Evolutionary conservation across 2,113 vertebrate genomes (phyloP).

Genomic region (Carassius auratus): DNA sequence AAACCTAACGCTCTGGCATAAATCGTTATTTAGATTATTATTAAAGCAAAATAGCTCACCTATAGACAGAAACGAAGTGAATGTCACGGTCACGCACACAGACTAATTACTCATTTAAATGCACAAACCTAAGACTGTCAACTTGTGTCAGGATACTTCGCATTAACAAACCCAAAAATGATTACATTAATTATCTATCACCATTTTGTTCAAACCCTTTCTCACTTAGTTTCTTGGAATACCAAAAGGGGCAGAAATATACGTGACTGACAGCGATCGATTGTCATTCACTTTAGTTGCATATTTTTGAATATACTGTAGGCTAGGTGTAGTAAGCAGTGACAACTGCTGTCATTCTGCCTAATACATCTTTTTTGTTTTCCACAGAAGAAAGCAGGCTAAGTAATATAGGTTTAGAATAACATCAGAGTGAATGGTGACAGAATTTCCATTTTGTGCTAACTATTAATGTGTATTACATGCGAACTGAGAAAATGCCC

Average conservation of each 20-base stretch:
- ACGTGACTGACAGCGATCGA: not conserved
- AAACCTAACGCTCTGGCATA: conserved; percentile 1
- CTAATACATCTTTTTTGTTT: not conserved
- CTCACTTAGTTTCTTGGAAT: not conserved
- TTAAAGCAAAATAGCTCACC: not conserved
- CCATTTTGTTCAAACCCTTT: not conserved
- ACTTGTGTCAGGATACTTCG: not conserved
- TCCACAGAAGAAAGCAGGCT: too few relatives aligned
- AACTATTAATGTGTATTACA: not conserved
- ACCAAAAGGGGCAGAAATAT: not conserved
- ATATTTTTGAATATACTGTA: not conserved
- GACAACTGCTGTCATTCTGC: not conserved
- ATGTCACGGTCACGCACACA: not conserved
- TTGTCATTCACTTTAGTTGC: not conserved
- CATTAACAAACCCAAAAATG: not conserved
- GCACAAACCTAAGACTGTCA: not conserved
- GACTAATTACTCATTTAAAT: not conserved
- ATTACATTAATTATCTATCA: not conserved
- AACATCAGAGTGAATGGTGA: not conserved
- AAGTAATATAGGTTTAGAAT: not conserved
- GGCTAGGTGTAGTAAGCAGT: not conserved
- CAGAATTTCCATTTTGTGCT: not conserved
- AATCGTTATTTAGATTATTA: conserved; percentile 2
- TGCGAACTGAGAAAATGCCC: not conserved
- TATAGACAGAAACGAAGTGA: not conserved